Conservation (phyloP, 2,113 vertebrate genomes). For the Sigmodon hispidus region DNA sequence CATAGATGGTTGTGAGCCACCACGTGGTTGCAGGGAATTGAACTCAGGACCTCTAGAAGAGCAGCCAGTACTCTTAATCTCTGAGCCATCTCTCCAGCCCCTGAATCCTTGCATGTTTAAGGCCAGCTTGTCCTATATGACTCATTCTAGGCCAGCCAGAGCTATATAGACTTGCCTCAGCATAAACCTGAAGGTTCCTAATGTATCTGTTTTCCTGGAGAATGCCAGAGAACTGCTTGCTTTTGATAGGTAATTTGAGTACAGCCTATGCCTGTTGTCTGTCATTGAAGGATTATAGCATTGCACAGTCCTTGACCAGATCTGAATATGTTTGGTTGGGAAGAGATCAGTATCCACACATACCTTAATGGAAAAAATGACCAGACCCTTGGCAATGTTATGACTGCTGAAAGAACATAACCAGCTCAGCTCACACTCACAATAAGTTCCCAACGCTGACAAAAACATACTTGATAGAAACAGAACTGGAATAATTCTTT, state of each 20-base stretch:
- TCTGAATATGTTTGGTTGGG: neutral
- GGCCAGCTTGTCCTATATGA: neutral
- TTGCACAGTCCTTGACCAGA: neutral
- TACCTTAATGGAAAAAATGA: conserved; percentile 65
- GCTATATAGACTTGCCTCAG: neutral
- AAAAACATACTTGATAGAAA: conserved; percentile 58
- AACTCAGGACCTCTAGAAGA: too few relatives aligned
- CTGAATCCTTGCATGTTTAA: neutral
- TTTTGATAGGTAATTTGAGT: neutral
- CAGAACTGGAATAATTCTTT: conserved; percentile 65
- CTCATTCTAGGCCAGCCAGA: neutral
- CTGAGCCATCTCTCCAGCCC: too few relatives aligned
- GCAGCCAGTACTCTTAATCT: too few relatives aligned
- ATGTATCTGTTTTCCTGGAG: neutral
- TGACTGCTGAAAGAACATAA: conserved; percentile 37
- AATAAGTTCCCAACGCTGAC: conserved; percentile 50
- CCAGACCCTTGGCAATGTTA: conserved; percentile 39
- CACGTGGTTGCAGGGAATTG: too few relatives aligned
- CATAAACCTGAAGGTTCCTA: neutral
- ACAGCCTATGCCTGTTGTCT: neutral
- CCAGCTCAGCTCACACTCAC: conserved; percentile 34
- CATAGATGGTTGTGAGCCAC: too few relatives aligned
- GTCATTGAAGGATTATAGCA: neutral
- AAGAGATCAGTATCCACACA: neutral
- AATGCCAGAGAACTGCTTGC: conserved; percentile 9